A percentile compares a stretch with the other conserved stretches of the same genome.
Evolutionary conservation across 2,888 invertebrate species (phyloP).

Genomic region (Bruchidius siliquastri): DNA sequence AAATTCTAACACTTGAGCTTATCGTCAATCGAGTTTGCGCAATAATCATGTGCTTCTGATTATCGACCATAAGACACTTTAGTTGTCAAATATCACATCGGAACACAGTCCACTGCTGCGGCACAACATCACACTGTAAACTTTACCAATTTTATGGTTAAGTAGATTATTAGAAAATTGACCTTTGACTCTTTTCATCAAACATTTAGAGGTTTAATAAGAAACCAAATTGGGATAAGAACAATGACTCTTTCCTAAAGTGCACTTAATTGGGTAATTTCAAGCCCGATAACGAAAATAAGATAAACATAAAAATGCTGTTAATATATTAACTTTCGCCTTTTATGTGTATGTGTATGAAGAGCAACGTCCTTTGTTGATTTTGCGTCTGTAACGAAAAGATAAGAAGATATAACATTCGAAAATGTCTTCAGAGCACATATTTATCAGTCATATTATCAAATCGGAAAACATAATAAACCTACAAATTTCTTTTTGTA

Average conservation of each 20-base stretch:
- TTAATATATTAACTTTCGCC: neutral
- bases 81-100: too few relatives aligned
- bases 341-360: neutral
- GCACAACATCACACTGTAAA: too few relatives aligned
- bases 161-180: neutral
- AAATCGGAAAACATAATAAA: too few relatives aligned
- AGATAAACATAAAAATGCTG: neutral
- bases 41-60: too few relatives aligned
- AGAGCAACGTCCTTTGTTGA: neutral
- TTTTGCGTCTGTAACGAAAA: neutral
- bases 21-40: too few relatives aligned
- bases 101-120: too few relatives aligned
- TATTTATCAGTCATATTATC: neutral
- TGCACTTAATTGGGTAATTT: neutral
- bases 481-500: too few relatives aligned
- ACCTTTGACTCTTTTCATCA: neutral
- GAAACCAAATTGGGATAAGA: neutral
- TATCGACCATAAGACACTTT: too few relatives aligned
- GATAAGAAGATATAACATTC: neutral
- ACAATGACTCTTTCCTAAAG: neutral
- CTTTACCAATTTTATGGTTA: too few relatives aligned
- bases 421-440: neutral
- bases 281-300: neutral
- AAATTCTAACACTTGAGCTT: too few relatives aligned
- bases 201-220: neutral